Evolutionary conservation across 2,113 vertebrate species (phyloP).

Genomic region (Hydrochoerus hydrochaeris): DNA sequence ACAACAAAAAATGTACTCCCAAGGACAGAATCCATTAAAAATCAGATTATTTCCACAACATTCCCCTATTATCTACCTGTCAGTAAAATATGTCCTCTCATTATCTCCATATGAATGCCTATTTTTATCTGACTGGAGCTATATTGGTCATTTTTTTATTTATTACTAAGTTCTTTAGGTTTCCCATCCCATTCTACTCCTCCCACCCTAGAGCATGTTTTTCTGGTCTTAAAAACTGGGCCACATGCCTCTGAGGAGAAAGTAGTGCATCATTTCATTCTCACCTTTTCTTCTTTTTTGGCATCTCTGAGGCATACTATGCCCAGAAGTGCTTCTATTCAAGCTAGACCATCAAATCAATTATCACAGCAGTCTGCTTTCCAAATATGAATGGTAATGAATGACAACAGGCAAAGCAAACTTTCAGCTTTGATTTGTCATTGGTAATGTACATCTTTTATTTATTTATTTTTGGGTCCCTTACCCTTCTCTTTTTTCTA

Average conservation of each 20-base stretch:
- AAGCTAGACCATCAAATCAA: slow-evolving; percentile 99
- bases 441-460: slow-evolving; percentile 81
- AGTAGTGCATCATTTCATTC: slow-evolving; percentile 98
- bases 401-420: slow-evolving; percentile 93
- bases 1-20: slow-evolving; percentile 88
- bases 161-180: slow-evolving; percentile 90
- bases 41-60: slow-evolving; percentile 97
- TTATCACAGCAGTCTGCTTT: slow-evolving; percentile 96
- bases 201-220: slow-evolving; percentile 85
- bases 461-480: background rate
- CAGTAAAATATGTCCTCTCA: slow-evolving; percentile 95
- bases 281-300: slow-evolving; percentile 98
- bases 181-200: slow-evolving; percentile 80
- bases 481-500: background rate
- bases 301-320: slow-evolving; percentile 97
- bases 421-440: slow-evolving; percentile 91
- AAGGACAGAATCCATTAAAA: slow-evolving; percentile 90
- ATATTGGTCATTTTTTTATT: slow-evolving; percentile 93
- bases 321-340: slow-evolving; percentile 99
- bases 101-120: slow-evolving; percentile 93
- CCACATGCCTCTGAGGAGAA: slow-evolving; percentile 98
- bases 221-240: slow-evolving; percentile 93
- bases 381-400: slow-evolving; percentile 97
- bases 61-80: slow-evolving; percentile 95
- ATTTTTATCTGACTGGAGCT: slow-evolving; percentile 90